Conservation (phyloP, 2,797 vertebrate species). For the Momotus momota region DNA sequence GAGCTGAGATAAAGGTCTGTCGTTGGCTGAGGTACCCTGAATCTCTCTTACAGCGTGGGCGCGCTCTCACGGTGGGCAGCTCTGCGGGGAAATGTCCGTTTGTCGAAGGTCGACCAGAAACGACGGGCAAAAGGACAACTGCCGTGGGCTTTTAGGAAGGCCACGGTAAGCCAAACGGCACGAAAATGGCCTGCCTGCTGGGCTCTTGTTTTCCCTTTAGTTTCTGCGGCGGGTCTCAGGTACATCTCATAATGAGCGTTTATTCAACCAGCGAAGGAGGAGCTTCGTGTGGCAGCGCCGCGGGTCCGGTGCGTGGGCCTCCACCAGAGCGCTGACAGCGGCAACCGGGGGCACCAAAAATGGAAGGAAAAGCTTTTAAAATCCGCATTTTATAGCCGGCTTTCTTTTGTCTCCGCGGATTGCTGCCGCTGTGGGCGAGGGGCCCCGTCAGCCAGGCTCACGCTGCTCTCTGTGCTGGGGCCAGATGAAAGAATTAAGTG, state of each 20-base stretch:
- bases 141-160: accelerated
- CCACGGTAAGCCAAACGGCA: accelerated
- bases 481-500: neutral
- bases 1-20: neutral
- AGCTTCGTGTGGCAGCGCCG: accelerated
- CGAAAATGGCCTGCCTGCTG: neutral
- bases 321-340: neutral
- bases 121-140: accelerated
- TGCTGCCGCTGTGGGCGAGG: neutral
- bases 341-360: neutral
- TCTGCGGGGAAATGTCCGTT: accelerated
- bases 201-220: neutral
- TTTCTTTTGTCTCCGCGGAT: neutral
- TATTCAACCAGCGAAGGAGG: neutral
- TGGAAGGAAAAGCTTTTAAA: neutral
- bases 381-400: neutral
- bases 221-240: neutral
- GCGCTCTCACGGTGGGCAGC: accelerated
- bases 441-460: slow-evolving; percentile 4
- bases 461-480: neutral
- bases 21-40: neutral
- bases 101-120: accelerated
- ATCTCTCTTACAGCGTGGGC: accelerated
- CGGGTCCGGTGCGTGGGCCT: neutral
- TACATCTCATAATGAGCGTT: neutral